Base-by-base conservation (phyloP, 2,113 vertebrate species). In the Siniperca chuatsi region DNA sequence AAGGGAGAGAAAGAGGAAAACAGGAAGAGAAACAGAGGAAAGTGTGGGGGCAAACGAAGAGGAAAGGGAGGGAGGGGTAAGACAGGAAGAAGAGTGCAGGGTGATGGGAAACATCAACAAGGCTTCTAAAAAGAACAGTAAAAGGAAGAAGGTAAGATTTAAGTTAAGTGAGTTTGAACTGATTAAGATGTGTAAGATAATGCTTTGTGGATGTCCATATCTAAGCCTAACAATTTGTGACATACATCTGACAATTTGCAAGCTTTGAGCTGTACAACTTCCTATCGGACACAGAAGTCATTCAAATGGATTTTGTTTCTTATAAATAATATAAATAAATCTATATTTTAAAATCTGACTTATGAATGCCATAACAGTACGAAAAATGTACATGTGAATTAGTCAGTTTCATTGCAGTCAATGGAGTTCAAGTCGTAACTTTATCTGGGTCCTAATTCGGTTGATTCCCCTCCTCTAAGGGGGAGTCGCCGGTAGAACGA, bases 61-160 rank as follows among this genome's bases (percentile, higher is more conserved):
- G 86, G 71, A 58, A 35, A 68, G 68, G 87, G 87, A 61, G 83
- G 72, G 29, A 29, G 29, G 80, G 57, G 68, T 52, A 18, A 44
- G 48, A 48, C 21, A 13, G 74, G 50, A 21, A 61, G 67, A 84
- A 71, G 68, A 52, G 62, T 69, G 72, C 69, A 76, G 83, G 78
- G 89, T 85, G 85, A 96, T 96, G 95, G 95, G 96, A 93, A 95
- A 96, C 85, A 88, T 93, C 81, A 95, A 95, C 82, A 96, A 96
- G 80, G 78, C 94, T 68, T 94, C 95, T 79, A 95, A 93, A 92
- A 95, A 89, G 85, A 92, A 90, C 83, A 92, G 89, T 82, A 92
- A 90, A 82, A 88, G 84, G 58, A 94, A 86, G 67, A 95, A 94
- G 96, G 95, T 96, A 96, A 95, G 94, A 58, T 78, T 77, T 6